These are phyloP conservation scores for Rhinogobio ventralis DNA, from an alignment of 2,797 vertebrate genomes.

Conservation along the genomic window DNA sequence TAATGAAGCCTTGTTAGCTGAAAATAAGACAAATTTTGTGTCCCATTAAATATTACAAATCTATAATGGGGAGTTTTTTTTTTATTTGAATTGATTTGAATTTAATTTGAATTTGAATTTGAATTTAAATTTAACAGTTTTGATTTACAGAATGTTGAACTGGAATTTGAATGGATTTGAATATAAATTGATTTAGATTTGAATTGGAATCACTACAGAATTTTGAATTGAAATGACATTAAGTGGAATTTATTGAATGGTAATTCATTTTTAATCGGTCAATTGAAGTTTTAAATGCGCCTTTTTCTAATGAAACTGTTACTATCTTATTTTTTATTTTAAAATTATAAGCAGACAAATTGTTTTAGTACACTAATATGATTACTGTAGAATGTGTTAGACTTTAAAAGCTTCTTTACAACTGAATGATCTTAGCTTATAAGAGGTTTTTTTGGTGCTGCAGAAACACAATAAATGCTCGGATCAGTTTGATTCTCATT, in stretches of 20 bases:
- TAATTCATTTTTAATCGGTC: background rate
- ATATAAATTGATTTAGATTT: too few species aligned
- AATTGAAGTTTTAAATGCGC: background rate
- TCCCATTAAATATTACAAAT: too few species aligned
- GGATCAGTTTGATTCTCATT: background rate
- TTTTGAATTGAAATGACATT: too few species aligned
- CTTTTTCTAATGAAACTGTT: background rate
- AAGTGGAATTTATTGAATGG: background rate
- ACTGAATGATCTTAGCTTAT: background rate
- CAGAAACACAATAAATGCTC: background rate
- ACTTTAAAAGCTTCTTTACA: background rate
- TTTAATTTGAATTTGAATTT: too few species aligned
- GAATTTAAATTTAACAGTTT: too few species aligned
- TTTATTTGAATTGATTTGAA: too few species aligned
- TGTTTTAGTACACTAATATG: background rate
- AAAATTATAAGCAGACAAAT: background rate
- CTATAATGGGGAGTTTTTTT: too few species aligned
- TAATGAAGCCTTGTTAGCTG: too few species aligned
- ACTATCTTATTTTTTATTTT: background rate
- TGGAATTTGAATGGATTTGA: too few species aligned
- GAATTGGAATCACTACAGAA: too few species aligned
- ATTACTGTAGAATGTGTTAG: background rate
- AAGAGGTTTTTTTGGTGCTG: background rate
- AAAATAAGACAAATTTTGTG: too few species aligned
- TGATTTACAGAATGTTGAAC: too few species aligned